phyloP scores from a whole-genome alignment of 2,797 vertebrate genomes.

The Carapus acus region DNA sequence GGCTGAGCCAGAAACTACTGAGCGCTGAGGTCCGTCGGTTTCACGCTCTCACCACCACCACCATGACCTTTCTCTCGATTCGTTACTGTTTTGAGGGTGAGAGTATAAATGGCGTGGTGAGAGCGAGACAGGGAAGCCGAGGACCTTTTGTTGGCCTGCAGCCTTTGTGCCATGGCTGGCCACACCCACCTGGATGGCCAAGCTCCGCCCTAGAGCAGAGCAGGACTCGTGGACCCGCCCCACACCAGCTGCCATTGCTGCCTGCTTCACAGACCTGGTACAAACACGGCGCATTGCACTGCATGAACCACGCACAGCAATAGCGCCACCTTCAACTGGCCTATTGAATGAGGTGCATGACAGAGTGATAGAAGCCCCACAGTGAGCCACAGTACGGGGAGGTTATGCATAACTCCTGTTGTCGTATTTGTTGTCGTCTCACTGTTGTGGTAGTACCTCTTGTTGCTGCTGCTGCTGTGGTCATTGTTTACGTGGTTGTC shows the following conservation, averaged over 20 bases:
- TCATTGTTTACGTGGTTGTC: conserved; percentile 73
- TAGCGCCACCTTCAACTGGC: conserved; percentile 73
- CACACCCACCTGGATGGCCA: conserved; percentile 57
- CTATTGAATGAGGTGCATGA: conserved; percentile 89
- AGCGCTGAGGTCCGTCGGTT: conserved; percentile 52
- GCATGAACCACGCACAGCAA: conserved; percentile 84
- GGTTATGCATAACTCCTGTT: conserved; percentile 83
- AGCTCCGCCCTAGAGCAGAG: conserved; percentile 65
- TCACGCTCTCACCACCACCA: conserved; percentile 62
- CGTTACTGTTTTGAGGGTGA: conserved; percentile 60
- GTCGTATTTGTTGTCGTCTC: conserved; percentile 68
- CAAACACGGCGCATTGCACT: conserved; percentile 76
- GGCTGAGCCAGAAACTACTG: conserved; percentile 65
- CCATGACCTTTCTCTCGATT: conserved; percentile 62
- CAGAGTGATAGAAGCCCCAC: conserved; percentile 91
- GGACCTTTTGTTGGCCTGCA: conserved; percentile 61
- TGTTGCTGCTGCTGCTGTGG: conserved; percentile 55
- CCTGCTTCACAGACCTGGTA: conserved; percentile 73
- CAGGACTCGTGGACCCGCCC: conserved; percentile 67
- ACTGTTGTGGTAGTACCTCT: conserved; percentile 55
- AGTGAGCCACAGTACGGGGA: conserved; percentile 94
- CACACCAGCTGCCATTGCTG: conserved; percentile 74
- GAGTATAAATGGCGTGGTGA: conserved; percentile 64
- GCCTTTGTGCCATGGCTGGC: conserved; percentile 58
- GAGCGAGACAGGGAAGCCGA: conserved; percentile 54